phyloP scores from a whole-genome alignment of 2,113 vertebrate genomes.

The Oreochromis aureus region DNA sequence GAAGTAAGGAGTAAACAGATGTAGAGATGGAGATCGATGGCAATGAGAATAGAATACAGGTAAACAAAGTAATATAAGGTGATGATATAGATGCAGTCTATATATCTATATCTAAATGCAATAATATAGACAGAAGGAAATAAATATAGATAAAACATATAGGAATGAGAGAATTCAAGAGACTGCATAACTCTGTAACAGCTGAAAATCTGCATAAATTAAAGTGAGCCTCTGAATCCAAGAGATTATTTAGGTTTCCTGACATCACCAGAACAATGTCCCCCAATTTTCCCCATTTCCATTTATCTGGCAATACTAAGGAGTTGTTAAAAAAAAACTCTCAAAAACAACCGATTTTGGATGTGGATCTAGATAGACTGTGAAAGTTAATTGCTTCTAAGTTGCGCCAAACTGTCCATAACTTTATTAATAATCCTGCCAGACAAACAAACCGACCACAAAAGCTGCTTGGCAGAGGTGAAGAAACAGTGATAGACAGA shows the following conservation, averaged over 20 bases:
- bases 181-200: background rate
- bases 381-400: background rate
- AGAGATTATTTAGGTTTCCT: background rate
- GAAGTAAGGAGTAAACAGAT: background rate
- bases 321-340: fast-evolving
- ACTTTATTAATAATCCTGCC: background rate
- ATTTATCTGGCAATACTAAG: background rate
- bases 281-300: background rate
- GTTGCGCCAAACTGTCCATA: background rate
- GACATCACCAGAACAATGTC: background rate
- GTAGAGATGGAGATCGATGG: background rate
- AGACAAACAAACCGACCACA: background rate
- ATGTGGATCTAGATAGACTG: background rate
- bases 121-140: background rate
- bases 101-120: background rate
- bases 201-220: background rate
- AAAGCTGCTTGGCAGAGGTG: background rate
- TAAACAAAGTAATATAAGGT: background rate
- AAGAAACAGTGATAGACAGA: background rate
- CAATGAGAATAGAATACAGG: background rate
- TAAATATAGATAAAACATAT: background rate
- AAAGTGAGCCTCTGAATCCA: background rate
- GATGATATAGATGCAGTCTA: background rate
- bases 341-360: background rate
- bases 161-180: background rate